These are phyloP conservation scores for Papilio aristodemus DNA, from an alignment of 1,140 invertebrate species.

Conservation along the genomic window DNA sequence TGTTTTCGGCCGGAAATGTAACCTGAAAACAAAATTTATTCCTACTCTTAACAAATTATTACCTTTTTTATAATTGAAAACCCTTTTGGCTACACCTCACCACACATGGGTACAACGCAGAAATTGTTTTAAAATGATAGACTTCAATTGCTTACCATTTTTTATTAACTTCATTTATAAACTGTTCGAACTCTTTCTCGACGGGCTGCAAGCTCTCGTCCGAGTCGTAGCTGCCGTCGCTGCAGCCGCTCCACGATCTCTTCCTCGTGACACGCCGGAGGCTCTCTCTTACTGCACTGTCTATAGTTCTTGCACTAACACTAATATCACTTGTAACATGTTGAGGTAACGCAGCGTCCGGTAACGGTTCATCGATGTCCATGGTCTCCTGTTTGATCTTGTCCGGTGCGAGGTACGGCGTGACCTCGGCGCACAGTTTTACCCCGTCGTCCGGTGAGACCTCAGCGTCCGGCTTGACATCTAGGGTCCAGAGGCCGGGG, in stretches of 20 bases:
- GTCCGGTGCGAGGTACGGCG: slow-evolving; percentile 35
- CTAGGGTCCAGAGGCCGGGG: slow-evolving; percentile 57
- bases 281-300: slow-evolving; percentile 53
- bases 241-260: slow-evolving; percentile 57
- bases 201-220: slow-evolving; percentile 68
- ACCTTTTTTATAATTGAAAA: no score
- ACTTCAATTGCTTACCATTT: slow-evolving; percentile 65
- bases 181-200: slow-evolving; percentile 67
- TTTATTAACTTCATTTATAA: slow-evolving; percentile 68
- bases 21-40: slow-evolving; percentile 80
- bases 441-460: slow-evolving; percentile 37
- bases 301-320: slow-evolving; percentile 66
- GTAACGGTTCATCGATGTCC: slow-evolving; percentile 45
- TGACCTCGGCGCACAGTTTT: no score
- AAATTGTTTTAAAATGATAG: no score
- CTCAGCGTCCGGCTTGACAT: slow-evolving; percentile 40
- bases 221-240: slow-evolving; percentile 61
- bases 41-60: no score
- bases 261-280: slow-evolving; percentile 57
- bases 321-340: slow-evolving; percentile 60
- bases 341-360: slow-evolving; percentile 40
- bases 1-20: slow-evolving; percentile 89
- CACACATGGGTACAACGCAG: no score
- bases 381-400: slow-evolving; percentile 53
- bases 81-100: no score